Base-by-base conservation (phyloP, 2,113 vertebrate genomes). In the Odontesthes bonariensis region DNA sequence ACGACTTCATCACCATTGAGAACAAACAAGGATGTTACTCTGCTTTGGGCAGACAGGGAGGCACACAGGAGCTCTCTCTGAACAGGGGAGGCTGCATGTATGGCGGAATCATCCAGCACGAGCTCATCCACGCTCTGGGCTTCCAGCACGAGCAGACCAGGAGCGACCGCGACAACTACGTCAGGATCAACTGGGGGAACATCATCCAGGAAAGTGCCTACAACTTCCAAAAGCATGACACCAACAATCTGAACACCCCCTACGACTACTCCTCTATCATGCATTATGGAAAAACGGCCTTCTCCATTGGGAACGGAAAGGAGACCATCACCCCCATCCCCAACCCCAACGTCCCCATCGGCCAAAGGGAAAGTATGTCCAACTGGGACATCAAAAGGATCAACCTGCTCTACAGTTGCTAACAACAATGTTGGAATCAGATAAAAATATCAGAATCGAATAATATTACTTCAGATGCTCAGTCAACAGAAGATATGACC, bases 111-210 rank as follows among this genome's bases (percentile, higher is more conserved):
- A 27, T 73, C 73, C 63, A 70, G 75, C 86, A 85, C 68, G 46
- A 70, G 46, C 31, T 38, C 42, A 51, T 38, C 68, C 56, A 70
- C 42, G 55, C 44, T 51, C 68, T 70, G 54, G 68, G 68, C 55
- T 89, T 87, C 74, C 47, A 60, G 40, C 87, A 84, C 32, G 68
- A 86, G 33, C 86, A 84, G 40, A 77, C 64, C 81, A 86, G 84
- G 75, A 88, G 78, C 35, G 78, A 86, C 73, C 69, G 64, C 0
- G 84, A 86, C 67, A 0, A 0, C 6, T 51, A 74, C 22, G 13
- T 74, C 72, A 63, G 1, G 44, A 89, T 86, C 80, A 77, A 84
- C 65, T 71, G 42, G 46, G 0, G 40, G 20, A 71, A 71, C 69
- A 61, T 71, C 69, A 27, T 31, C 22, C 73, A 5, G 0, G 1